A percentile compares a stretch with the other conserved stretches of the same genome.
phyloP scores from a whole-genome alignment of 2,113 vertebrate species.

The Melanerpes formicivorus region DNA sequence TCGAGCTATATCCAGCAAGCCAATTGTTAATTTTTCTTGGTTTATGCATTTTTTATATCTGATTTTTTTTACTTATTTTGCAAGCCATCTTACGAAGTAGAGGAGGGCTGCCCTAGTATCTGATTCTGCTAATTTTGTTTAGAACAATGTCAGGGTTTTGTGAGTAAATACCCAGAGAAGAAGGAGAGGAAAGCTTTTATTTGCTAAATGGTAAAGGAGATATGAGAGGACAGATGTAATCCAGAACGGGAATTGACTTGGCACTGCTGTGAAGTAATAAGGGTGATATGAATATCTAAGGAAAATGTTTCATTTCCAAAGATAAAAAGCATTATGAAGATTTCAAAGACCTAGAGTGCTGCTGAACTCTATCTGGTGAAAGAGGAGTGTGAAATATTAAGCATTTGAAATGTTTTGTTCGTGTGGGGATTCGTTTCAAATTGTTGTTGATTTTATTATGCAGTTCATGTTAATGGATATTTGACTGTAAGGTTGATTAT shows the following conservation, averaged over 20 bases:
- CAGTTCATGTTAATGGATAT: conserved; percentile 69
- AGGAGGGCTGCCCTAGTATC: not conserved
- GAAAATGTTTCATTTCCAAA: conserved; percentile 56
- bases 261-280: conserved; percentile 19
- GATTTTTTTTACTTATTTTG: not conserved
- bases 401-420: conserved; percentile 55
- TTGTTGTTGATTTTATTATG: conserved; percentile 71
- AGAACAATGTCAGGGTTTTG: not conserved
- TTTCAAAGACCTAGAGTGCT: conserved; percentile 40
- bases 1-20: not conserved
- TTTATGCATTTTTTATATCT: not conserved
- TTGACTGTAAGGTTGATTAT: conserved; percentile 67
- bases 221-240: conserved; percentile 16
- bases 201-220: not conserved
- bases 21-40: not conserved
- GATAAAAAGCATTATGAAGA: conserved; percentile 53
- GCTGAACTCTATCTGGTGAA: conserved; percentile 23
- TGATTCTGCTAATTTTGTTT: not conserved
- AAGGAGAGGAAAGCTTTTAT: not conserved
- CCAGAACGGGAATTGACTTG: conserved; percentile 37
- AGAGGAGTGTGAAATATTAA: conserved; percentile 45
- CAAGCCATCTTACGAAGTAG: not conserved
- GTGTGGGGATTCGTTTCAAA: conserved; percentile 62
- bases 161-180: conserved; percentile 1
- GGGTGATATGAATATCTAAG: conserved; percentile 33